These are phyloP conservation scores for Trachurus trachurus DNA, from an alignment of 2,797 vertebrate species.

Conservation along the genomic window DNA sequence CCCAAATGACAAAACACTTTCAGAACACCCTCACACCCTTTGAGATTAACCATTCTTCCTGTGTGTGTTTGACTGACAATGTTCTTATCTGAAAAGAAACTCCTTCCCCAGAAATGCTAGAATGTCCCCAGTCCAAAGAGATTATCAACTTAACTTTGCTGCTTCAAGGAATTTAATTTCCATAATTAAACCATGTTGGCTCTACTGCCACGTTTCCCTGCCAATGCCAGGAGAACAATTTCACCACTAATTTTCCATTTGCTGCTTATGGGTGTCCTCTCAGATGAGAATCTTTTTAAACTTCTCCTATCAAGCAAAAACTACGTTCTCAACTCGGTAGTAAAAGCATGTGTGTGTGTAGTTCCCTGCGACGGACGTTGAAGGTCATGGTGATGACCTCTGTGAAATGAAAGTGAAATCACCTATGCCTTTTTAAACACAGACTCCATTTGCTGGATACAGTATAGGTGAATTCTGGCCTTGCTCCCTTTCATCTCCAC, in stretches of 20 bases:
- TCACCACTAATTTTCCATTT: constrained; percentile 79
- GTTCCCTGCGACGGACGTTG: constrained; percentile 45
- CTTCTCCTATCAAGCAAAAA: constrained; percentile 38
- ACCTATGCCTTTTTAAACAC: constrained; percentile 37
- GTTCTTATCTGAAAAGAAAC: constrained; percentile 75
- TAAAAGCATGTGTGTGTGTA: constrained; percentile 54
- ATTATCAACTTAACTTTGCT: constrained; percentile 87
- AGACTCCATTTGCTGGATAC: constrained; percentile 34
- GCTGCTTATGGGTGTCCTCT: constrained; percentile 69
- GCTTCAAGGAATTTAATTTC: constrained; percentile 85
- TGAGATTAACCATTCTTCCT: constrained; percentile 69
- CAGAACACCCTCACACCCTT: constrained; percentile 63
- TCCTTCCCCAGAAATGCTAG: constrained; percentile 71
- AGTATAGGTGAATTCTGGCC: constrained; percentile 33
- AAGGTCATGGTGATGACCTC: constrained; percentile 55
- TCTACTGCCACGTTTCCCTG: constrained; percentile 61
- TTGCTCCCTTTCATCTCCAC: constrained; percentile 35
- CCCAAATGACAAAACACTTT: constrained; percentile 77
- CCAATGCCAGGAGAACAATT: constrained; percentile 78
- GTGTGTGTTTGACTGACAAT: constrained; percentile 71
- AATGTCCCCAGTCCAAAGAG: constrained; percentile 82
- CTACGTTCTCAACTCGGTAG: constrained; percentile 18
- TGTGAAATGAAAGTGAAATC: constrained; percentile 39
- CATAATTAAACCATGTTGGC: constrained; percentile 85
- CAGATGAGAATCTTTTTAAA: constrained; percentile 54